These are phyloP conservation scores for Tiphia femorata DNA, from an alignment of 2,888 invertebrate species.

Conservation along the genomic window DNA sequence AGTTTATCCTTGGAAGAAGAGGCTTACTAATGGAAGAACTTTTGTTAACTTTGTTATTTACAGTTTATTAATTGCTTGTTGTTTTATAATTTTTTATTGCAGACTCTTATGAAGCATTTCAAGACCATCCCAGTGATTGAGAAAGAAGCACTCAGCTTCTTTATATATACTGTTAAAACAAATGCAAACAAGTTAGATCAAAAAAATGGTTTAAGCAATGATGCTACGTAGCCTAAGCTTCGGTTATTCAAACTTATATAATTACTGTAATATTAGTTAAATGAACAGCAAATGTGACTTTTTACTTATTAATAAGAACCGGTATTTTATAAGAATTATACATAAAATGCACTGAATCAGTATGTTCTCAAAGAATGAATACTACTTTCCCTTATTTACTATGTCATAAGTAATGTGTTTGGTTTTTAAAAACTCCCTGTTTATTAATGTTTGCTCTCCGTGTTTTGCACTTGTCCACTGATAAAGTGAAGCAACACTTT, in stretches of 20 bases:
- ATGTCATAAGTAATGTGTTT: constrained; percentile 5
- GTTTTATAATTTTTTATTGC: constrained; percentile 64
- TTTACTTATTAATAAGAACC: constrained; percentile 57
- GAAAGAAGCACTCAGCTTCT: constrained; percentile 94
- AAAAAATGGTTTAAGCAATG: constrained; percentile 81
- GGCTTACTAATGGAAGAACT: neutral
- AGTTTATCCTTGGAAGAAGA: too few relatives aligned
- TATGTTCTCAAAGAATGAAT: constrained; percentile 6
- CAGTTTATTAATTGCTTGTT: neutral
- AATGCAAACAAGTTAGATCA: constrained; percentile 90
- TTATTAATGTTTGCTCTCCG: too few relatives aligned
- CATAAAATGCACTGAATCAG: constrained; percentile 35
- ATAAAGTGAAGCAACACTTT: too few relatives aligned
- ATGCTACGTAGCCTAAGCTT: constrained; percentile 70
- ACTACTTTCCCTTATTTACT: constrained; percentile 9
- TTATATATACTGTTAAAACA: constrained; percentile 96
- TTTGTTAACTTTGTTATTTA: neutral
- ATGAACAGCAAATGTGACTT: constrained; percentile 36
- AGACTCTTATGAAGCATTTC: constrained; percentile 96
- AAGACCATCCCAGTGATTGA: constrained; percentile 94
- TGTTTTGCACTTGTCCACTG: too few relatives aligned
- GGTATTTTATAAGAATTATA: constrained; percentile 57
- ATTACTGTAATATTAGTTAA: constrained; percentile 46
- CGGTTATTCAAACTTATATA: constrained; percentile 28
- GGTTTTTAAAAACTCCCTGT: too few relatives aligned